Base-by-base conservation (phyloP, 1,140 invertebrate genomes). In the Antheraea pernyi region DNA sequence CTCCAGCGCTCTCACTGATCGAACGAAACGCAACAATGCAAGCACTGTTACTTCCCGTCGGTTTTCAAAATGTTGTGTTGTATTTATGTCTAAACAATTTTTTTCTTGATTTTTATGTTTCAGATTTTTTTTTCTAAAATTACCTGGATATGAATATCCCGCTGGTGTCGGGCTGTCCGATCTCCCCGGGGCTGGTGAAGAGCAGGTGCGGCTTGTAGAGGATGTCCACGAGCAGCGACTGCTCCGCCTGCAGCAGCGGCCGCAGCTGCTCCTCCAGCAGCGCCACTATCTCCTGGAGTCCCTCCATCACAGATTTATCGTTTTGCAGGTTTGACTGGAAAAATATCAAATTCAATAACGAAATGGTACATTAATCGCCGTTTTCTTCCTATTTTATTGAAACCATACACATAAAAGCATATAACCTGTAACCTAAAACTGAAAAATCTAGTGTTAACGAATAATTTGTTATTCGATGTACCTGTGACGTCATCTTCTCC, bases 171-270 rank as follows among this genome's bases (percentile, higher is more conserved):
- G 86, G 78, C 13, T 84, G 81, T 0, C 80, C 75, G 7, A 80
- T 65, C 67, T 88, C 85, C 0, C 98, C 98, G 4, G 96, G 95
- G 3, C 94, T 91, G 16, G 97, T 97, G 91, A 99, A 99, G 1
- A 99, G 94, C 19, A 97, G 91, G 88, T 99, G 98, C 10, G 99
- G 99, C 76, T 97, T 95, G 93, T 99, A 99, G 3, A 99, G 93
- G 70, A 99, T 98, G 93, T 99, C 99, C 16, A 99, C 99, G 10
- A 99, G 93, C 18, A 99, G 95, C 7, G 98, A 99, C 62, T 98
- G 94, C 92, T 99, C 99, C 0, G 98, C 98, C 80, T 98, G 97
- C 39, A 99, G 97, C 59, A 99, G 93, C 30, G 98, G 98, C 70
- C 97, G 96, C 59, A 99, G 93, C 88, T 99, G 98, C 83, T 98